Percentiles rank a stretch among this genome's conserved stretches.
phyloP scores from a whole-genome alignment of 2,888 invertebrate genomes.

The Eupithecia subumbrata region DNA sequence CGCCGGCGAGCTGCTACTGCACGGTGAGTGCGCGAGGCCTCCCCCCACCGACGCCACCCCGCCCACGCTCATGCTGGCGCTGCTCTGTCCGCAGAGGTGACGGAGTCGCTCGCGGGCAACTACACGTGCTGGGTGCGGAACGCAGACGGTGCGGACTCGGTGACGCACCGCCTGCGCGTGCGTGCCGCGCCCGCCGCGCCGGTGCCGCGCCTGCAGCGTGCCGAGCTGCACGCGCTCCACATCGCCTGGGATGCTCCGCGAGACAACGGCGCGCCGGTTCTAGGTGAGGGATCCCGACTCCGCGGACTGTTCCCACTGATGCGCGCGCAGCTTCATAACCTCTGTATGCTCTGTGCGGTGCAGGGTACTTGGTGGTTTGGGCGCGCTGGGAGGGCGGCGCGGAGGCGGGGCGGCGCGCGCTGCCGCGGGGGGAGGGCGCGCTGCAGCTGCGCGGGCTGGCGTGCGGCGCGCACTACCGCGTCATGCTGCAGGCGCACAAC shows the following conservation, averaged over 20 bases:
- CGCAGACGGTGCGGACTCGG: slow-evolving; percentile 90
- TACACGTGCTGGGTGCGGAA: slow-evolving; percentile 91
- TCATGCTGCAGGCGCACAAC: slow-evolving; percentile 87
- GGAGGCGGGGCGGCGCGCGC: slow-evolving; percentile 70
- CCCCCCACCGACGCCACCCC: not conserved
- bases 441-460: slow-evolving; percentile 86
- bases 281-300: slow-evolving; percentile 50
- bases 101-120: slow-evolving; percentile 85
- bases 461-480: slow-evolving; percentile 88
- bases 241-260: slow-evolving; percentile 85
- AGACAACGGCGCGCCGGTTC: slow-evolving; percentile 53
- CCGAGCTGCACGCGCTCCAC: slow-evolving; percentile 78
- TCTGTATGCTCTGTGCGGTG: no score
- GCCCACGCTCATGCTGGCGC: not conserved
- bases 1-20: slow-evolving; percentile 86
- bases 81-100: slow-evolving; percentile 77
- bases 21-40: slow-evolving; percentile 76
- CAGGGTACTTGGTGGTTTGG: slow-evolving; percentile 68
- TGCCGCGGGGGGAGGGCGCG: slow-evolving; percentile 71
- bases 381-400: no score
- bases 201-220: slow-evolving; percentile 84
- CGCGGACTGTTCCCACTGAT: no score
- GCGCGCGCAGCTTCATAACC: no score
- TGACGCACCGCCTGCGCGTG: slow-evolving; percentile 77
- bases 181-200: slow-evolving; percentile 80